phyloP scores from a whole-genome alignment of 2,113 vertebrate genomes.

The Myiopsitta monachus region DNA sequence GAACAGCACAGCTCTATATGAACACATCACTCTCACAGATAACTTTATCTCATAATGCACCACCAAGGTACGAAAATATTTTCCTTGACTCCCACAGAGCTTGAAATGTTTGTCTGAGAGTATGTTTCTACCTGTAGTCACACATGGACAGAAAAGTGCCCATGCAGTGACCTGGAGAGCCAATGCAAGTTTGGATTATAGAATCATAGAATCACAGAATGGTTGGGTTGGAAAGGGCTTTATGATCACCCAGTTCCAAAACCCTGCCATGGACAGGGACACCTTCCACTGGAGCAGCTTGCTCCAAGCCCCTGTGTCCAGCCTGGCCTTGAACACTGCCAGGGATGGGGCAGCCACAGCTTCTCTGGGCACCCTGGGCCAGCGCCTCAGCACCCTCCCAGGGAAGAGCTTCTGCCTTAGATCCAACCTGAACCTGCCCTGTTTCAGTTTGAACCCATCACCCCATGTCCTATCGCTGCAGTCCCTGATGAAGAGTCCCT shows the following conservation, averaged over 20 bases:
- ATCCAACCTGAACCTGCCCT: too few relatives aligned
- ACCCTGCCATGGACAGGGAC: not conserved
- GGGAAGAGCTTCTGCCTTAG: too few relatives aligned
- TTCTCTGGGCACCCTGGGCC: too few relatives aligned
- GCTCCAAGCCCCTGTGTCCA: too few relatives aligned
- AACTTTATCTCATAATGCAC: not conserved
- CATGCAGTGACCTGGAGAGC: not conserved
- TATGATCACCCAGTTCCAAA: not conserved
- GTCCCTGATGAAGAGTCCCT: too few relatives aligned
- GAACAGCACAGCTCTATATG: not conserved
- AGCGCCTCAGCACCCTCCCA: too few relatives aligned
- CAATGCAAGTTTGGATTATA: not conserved
- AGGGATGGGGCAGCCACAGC: too few relatives aligned
- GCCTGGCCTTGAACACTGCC: too few relatives aligned
- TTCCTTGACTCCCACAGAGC: not conserved
- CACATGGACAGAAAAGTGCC: not conserved
- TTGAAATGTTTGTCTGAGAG: not conserved
- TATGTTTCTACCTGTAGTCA: not conserved
- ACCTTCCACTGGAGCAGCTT: too few relatives aligned
- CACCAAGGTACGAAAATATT: not conserved
- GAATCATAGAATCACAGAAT: not conserved
- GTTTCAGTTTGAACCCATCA: too few relatives aligned
- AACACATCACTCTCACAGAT: not conserved
- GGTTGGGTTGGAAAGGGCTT: not conserved
- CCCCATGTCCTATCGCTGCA: too few relatives aligned